Evolutionary conservation across 2,888 invertebrate species (phyloP), one percentile per base, ranked within the genome.

Genomic region (Mesorhabditis spiculigera): DNA sequence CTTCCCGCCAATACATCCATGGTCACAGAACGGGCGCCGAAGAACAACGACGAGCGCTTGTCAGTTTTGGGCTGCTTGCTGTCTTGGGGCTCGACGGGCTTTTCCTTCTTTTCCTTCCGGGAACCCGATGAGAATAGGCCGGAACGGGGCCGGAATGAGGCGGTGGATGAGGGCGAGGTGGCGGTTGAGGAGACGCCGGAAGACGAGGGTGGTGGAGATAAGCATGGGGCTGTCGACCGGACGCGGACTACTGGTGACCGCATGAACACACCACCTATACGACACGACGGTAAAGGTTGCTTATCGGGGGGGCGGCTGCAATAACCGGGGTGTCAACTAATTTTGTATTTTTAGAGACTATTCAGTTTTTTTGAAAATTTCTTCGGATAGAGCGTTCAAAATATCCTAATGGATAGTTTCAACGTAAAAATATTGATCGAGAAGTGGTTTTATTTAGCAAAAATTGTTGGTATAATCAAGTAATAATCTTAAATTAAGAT

Each of bases 221-320:
- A 28, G 16, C 63, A 16, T 28, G 41, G 16, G 28, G 41, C 41
- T 28, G 41, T 63, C 63, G 63, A 63, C 2, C 16, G 63, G 28
- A 28, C 63, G 10, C 16, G 63, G 10, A 28, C 63, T 8, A 63
- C 63, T 8, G 63, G 63, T 16, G 63, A 28, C 16, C n/a, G 41
- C 63, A 63, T 28, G 63, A 63, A 63, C n/a, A 63, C 28, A 28
- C 63, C 63, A 63, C 63, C 16, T 28, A 16, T 8, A 63, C 16
- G 28, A 50, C n/a, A 50, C 58, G 63, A 63, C 28, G n/a, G 28
- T 28, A 28, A 28, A 28, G 28, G 28, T 28, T 28, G 28, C 28
- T 28, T 28, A 28, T 28, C 28, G 28, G 28, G 28, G 28, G 28
- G 28, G 28, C 28, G 28, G 28, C 28, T 28, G 28, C 28, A 28